Evolutionary conservation across 2,888 invertebrate genomes (phyloP), one percentile per base, ranked within the genome.

Genomic region (Ectropis crepuscularia): DNA sequence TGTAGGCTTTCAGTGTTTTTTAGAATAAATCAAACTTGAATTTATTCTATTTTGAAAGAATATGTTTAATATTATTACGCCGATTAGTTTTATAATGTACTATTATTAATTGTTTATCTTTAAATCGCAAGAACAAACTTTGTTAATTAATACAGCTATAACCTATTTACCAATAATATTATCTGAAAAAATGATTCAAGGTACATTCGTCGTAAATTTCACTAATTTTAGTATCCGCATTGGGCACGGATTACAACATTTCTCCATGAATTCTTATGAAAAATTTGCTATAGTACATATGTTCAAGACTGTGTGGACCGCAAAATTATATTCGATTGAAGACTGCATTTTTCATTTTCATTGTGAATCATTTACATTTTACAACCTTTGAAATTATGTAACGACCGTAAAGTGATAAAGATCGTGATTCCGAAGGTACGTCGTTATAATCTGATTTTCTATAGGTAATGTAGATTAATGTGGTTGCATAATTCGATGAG

Each of bases 391-490:
- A 53, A 53, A 53, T 53, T 39, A 37, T 37, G 16, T 11, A 47
- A 59, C 11, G 53, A n/a, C 51, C 41, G 46, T 47, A 36, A 36
- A 51, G 28, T 39, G 43, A 50, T 58, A 50, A 42, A 38, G 43
- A 58, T 58, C 50, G 12, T 16, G 53, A 8, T 43, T 16, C 48
- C 6, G 60, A 50, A 45, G 50, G 38, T 43, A 48, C n/a, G 5
- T 49, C 38, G 41, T 58, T 58, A 58, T 51, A 50, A 39, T 51
- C 37, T 45, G 39, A 39, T 46, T 58, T 58, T 58, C 53, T 60
- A 36, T 47, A 41, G 47, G 47, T 46, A 57, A 42, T 61, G 51
- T 63, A 37, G 39, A 60, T 54, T 60, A 66, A 39, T 38, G 41
- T 36, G 41, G 39, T 37, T 46, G 16, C 46, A 39, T 57, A 45